These are phyloP conservation scores for Xenopus petersii DNA, from an alignment of 2,797 vertebrate genomes.

Conservation along the genomic window DNA sequence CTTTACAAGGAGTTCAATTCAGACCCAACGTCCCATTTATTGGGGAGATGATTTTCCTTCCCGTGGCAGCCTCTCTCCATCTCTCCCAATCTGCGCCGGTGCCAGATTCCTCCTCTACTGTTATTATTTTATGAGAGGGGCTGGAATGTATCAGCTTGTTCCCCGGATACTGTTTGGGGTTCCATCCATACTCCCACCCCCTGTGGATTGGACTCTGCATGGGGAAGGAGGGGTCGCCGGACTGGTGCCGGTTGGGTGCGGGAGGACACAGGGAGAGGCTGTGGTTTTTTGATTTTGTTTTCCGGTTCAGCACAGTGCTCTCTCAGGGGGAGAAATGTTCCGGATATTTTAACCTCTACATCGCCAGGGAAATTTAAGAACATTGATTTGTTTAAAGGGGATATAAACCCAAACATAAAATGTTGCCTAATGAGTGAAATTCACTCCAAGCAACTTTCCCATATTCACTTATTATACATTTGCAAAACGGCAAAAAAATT, in stretches of 20 bases:
- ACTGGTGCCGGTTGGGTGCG: conserved; percentile 36
- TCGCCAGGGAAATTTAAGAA: too few relatives aligned
- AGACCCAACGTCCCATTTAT: too few relatives aligned
- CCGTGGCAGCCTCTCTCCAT: conserved; percentile 14
- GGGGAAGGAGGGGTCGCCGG: conserved; percentile 44
- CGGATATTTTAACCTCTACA: not conserved
- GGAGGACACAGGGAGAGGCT: conserved; percentile 41
- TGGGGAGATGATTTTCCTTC: not conserved
- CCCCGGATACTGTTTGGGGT: conserved; percentile 58
- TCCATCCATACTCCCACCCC: conserved; percentile 59
- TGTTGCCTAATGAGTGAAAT: too few relatives aligned
- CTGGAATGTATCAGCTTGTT: conserved; percentile 82
- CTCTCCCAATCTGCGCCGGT: conserved; percentile 13
- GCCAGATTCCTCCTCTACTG: conserved; percentile 66
- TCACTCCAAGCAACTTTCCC: too few relatives aligned
- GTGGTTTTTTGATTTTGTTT: conserved; percentile 38
- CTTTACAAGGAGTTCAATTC: too few relatives aligned
- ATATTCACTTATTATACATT: too few relatives aligned
- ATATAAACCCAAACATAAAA: too few relatives aligned
- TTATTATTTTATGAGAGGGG: conserved; percentile 67
- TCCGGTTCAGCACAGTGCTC: conserved; percentile 34
- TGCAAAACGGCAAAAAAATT: too few relatives aligned
- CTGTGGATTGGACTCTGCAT: conserved; percentile 77
- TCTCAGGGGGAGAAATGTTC: conserved; percentile 22
- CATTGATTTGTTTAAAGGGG: too few relatives aligned